Evolutionary conservation across 2,113 vertebrate species (phyloP).

Genomic region (Platichthys flesus): DNA sequence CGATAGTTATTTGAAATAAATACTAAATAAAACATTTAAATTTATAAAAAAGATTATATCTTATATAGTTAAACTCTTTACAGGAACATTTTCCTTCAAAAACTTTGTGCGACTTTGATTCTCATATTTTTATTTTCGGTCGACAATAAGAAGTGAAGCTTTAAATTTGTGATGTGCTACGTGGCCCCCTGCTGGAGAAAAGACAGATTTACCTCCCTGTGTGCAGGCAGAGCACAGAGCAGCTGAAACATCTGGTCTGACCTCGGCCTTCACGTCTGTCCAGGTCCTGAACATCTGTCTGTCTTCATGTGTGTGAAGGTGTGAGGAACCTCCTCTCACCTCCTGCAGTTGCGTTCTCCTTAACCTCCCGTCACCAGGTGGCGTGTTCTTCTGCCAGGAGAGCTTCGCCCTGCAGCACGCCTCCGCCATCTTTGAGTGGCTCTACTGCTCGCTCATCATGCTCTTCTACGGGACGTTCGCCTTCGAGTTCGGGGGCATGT

Average conservation of each 20-base stretch:
- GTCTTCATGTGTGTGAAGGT: too few relatives aligned
- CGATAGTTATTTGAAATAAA: too few relatives aligned
- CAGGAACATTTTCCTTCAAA: too few relatives aligned
- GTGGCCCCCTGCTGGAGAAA: slow-evolving; percentile 51
- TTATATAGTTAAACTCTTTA: too few relatives aligned
- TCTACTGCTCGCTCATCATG: slow-evolving; percentile 89
- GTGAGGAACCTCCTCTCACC: neutral
- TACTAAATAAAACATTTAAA: too few relatives aligned
- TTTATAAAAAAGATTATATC: too few relatives aligned
- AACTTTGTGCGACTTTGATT: too few relatives aligned
- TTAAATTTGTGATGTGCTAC: neutral
- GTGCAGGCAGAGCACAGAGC: too few relatives aligned
- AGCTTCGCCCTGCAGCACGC: slow-evolving; percentile 88
- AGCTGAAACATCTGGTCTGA: neutral
- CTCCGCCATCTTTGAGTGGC: slow-evolving; percentile 90
- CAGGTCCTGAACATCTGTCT: too few relatives aligned
- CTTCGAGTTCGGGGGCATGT: slow-evolving; percentile 87
- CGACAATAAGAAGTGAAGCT: neutral
- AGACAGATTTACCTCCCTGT: neutral
- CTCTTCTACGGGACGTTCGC: slow-evolving; percentile 90
- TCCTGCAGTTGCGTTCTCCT: slow-evolving; percentile 66
- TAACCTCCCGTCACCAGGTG: slow-evolving; percentile 83
- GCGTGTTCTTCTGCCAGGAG: slow-evolving; percentile 89
- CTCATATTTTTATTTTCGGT: too few relatives aligned
- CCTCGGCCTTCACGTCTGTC: too few relatives aligned